Evolutionary conservation across 1,140 invertebrate genomes (phyloP).

Genomic region (Druon quercuslanigerum): DNA sequence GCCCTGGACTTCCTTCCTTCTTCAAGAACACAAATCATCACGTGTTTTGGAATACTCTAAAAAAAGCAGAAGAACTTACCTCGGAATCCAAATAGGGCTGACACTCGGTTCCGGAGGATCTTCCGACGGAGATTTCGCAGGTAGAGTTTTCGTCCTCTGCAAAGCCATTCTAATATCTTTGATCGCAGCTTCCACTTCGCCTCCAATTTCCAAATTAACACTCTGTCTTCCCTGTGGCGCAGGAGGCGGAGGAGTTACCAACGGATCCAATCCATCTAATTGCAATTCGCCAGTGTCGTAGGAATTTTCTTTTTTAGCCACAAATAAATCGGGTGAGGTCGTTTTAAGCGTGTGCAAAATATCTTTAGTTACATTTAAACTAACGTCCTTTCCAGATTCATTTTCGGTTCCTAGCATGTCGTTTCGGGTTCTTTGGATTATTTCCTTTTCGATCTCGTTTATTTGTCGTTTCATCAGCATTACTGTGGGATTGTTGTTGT

Average conservation of each 20-base stretch:
- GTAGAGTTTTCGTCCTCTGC: constrained; percentile 84
- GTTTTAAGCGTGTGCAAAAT: constrained; percentile 68
- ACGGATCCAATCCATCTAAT: constrained; percentile 80
- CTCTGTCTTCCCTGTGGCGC: constrained; percentile 78
- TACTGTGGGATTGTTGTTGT: constrained; percentile 87
- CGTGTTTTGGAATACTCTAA: constrained; percentile 49
- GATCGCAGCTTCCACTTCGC: constrained; percentile 84
- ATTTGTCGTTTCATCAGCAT: constrained; percentile 85
- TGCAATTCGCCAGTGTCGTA: constrained; percentile 74
- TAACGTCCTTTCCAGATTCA: constrained; percentile 65
- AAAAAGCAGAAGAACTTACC: constrained; percentile 66
- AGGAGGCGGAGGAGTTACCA: constrained; percentile 82
- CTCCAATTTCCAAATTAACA: constrained; percentile 66
- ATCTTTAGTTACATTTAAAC: constrained; percentile 68
- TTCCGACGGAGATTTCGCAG: constrained; percentile 74
- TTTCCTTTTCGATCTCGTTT: constrained; percentile 84
- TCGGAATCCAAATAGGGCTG: constrained; percentile 82
- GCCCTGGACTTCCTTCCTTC: too few relatives aligned
- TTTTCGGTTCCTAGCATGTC: constrained; percentile 60
- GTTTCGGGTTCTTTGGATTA: constrained; percentile 78
- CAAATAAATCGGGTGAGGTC: constrained; percentile 73
- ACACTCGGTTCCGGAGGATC: constrained; percentile 70
- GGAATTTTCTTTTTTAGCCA: constrained; percentile 74
- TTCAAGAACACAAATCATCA: constrained; percentile 26
- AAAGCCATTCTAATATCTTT: constrained; percentile 88